A percentile compares a stretch with the other conserved stretches of the same genome.
These are phyloP conservation scores for Dermatemys mawii DNA, from an alignment of 2,113 vertebrate species.

Conservation along the genomic window DNA sequence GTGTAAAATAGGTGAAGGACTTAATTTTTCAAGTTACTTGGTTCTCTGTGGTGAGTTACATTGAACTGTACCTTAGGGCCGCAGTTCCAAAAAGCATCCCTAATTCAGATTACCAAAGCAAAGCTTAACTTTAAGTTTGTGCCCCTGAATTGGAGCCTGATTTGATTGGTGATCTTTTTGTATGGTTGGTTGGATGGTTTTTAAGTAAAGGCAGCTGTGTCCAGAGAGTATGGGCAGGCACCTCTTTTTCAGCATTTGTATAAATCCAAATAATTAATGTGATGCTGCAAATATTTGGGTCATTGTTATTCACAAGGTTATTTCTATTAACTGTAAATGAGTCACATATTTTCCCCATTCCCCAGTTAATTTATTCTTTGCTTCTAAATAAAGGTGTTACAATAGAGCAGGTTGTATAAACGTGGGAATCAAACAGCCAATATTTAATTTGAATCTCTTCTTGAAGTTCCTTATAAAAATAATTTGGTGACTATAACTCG, in stretches of 20 bases:
- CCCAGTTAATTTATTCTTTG: not conserved
- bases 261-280: slow-evolving; percentile 9
- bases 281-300: slow-evolving; percentile 20
- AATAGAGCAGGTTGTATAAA: not conserved
- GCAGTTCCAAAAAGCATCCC: not conserved
- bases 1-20: not conserved
- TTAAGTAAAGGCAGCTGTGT: slow-evolving; percentile 21
- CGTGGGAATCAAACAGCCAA: not conserved
- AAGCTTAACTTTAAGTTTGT: no score
- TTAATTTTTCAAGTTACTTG: not conserved
- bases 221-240: not conserved
- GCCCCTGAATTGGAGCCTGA: not conserved
- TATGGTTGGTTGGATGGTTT: not conserved
- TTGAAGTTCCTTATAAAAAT: not conserved
- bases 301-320: not conserved
- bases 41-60: not conserved
- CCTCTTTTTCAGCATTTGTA: not conserved
- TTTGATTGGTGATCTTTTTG: not conserved
- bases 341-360: not conserved
- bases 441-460: not conserved
- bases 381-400: not conserved
- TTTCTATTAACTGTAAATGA: not conserved
- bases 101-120: not conserved
- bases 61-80: not conserved
- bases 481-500: not conserved